These are phyloP conservation scores for Chloroceryle amazona DNA, from an alignment of 2,797 vertebrate genomes.

Conservation along the genomic window DNA sequence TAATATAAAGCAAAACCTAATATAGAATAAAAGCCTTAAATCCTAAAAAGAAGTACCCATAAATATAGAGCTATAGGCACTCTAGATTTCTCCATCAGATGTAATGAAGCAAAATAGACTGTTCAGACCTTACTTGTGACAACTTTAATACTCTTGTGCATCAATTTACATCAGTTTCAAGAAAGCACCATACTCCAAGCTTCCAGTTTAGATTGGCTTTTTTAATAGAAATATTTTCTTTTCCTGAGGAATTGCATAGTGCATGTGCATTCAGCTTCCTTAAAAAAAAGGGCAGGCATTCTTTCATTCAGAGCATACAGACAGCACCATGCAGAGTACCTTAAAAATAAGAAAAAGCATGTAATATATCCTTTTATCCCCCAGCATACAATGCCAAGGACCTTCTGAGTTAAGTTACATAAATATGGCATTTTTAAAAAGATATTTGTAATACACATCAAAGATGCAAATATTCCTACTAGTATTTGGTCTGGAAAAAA, in stretches of 20 bases:
- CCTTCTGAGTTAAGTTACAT: background rate
- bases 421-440: background rate
- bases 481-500: background rate
- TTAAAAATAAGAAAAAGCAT: background rate
- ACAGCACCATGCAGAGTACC: background rate
- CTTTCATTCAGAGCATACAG: background rate
- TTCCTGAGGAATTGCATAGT: background rate
- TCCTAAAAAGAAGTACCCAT: background rate
- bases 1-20: background rate
- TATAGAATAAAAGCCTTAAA: background rate
- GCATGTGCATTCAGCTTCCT: background rate
- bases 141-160: background rate
- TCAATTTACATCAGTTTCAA: background rate
- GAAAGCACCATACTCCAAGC: background rate
- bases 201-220: background rate
- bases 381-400: background rate
- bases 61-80: background rate
- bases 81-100: background rate
- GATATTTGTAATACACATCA: background rate
- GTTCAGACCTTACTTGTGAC: background rate
- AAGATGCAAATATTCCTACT: background rate
- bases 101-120: background rate
- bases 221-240: background rate
- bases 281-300: background rate
- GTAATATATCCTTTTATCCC: background rate